A percentile compares a stretch with the other conserved stretches of the same genome.
Evolutionary conservation across 2,113 vertebrate species (phyloP).

Genomic region (Abramis brama): DNA sequence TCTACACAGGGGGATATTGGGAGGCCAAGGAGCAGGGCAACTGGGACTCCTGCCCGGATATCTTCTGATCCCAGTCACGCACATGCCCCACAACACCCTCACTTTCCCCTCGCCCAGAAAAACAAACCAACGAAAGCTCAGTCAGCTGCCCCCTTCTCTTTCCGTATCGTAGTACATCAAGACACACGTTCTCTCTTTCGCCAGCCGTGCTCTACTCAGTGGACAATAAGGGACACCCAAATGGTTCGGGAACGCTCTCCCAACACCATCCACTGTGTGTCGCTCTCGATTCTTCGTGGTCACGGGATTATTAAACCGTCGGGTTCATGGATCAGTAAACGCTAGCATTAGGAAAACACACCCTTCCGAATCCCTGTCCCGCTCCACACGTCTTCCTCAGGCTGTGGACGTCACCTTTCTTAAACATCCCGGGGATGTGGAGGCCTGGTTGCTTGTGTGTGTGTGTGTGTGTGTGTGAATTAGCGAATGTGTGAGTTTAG

Average conservation of each 20-base stretch:
- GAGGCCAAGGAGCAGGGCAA: conserved; percentile 85
- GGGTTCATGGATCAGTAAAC: not conserved
- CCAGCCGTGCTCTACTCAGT: conserved; percentile 2
- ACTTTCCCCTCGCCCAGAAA: not conserved
- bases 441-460: not conserved
- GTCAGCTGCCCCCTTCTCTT: conserved; percentile 15
- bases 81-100: conserved; percentile 4
- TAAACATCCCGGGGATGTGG: not conserved
- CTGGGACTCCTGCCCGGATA: conserved; percentile 88
- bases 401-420: conserved; percentile 5
- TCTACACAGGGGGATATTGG: conserved; percentile 95
- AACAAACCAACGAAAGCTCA: not conserved
- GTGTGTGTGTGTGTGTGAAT: not conserved
- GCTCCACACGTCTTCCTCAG: conserved; percentile 12
- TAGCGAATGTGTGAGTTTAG: not conserved
- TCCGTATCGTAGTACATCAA: conserved; percentile 22
- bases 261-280: not conserved
- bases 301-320: not conserved
- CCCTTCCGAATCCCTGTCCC: not conserved
- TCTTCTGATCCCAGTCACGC: conserved; percentile 77
- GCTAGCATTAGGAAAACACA: not conserved
- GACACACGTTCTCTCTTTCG: not conserved
- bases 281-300: not conserved
- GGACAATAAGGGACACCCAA: conserved; percentile 20
- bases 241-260: not conserved